Percentiles rank a stretch among this genome's conserved stretches.
Conservation (phyloP, 2,113 vertebrate genomes). For the Atherinomorus stipes region DNA sequence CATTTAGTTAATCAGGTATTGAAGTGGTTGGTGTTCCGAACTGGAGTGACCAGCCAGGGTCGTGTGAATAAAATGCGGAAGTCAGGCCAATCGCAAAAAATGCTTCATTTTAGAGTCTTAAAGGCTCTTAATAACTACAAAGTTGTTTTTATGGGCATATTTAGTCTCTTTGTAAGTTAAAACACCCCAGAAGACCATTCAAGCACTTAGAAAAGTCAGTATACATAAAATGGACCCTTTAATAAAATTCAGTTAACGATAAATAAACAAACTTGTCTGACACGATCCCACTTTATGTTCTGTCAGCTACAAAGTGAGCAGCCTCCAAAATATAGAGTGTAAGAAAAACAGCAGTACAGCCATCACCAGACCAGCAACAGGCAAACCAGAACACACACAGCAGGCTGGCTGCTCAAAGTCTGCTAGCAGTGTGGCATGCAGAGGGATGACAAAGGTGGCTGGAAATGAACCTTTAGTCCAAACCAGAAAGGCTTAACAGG, state of each 20-base stretch:
- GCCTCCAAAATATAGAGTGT: not conserved
- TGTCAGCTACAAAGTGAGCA: not conserved
- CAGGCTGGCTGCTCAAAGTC: not conserved
- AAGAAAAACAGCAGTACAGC: not conserved
- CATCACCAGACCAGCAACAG: slow-evolving; percentile 4
- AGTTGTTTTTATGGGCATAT: no score
- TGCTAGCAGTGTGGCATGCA: slow-evolving; percentile 7
- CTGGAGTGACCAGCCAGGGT: no score
- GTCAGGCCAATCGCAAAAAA: no score
- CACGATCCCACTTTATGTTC: not conserved
- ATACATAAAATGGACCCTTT: no score
- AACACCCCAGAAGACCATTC: no score
- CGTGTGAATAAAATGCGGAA: no score
- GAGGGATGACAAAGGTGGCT: not conserved
- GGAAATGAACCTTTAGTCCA: slow-evolving; percentile 5
- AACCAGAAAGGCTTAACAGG: slow-evolving; percentile 5
- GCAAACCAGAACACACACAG: not conserved
- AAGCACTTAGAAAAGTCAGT: no score
- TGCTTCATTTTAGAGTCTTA: no score
- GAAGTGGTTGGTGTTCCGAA: no score
- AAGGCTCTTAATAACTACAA: no score
- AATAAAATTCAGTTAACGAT: not conserved
- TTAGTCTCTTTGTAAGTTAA: no score
- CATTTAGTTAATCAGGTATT: no score
- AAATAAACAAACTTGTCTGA: not conserved